These are phyloP conservation scores for Sylvilagus bachmani DNA, from an alignment of 2,113 vertebrate genomes.

Conservation along the genomic window DNA sequence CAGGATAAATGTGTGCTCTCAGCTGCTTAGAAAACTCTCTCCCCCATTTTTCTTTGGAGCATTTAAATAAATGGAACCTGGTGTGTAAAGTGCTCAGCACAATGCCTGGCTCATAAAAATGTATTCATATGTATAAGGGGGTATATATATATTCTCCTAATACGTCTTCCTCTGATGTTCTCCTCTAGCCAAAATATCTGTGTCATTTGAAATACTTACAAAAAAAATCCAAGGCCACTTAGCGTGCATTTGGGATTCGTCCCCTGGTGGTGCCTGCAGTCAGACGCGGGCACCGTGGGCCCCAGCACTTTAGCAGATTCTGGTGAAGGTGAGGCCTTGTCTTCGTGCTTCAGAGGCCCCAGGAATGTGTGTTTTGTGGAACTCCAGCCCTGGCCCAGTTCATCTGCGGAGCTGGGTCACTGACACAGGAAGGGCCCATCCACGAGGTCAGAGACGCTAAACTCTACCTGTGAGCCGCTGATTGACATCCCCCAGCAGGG, in stretches of 20 bases:
- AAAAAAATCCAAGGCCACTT: slow-evolving; percentile 1
- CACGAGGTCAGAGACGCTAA: neutral
- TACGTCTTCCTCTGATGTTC: slow-evolving; percentile 25
- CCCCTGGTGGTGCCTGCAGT: neutral
- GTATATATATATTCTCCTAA: neutral
- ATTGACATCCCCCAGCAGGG: neutral
- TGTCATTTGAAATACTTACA: slow-evolving; percentile 51
- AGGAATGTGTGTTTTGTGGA: neutral
- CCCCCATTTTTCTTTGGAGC: slow-evolving; percentile 72
- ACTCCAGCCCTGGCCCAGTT: neutral
- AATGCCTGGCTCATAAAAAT: slow-evolving; percentile 55
- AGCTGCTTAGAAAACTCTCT: slow-evolving; percentile 43
- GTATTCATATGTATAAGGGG: neutral
- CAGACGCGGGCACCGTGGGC: neutral
- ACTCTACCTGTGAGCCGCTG: neutral
- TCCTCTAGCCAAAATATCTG: slow-evolving; percentile 8
- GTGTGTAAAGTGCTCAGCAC: slow-evolving; percentile 58
- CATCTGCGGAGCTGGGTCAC: neutral
- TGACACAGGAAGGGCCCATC: neutral
- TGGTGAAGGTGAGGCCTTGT: neutral
- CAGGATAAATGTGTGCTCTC: slow-evolving; percentile 59
- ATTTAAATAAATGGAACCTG: slow-evolving; percentile 72
- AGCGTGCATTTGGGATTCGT: neutral
- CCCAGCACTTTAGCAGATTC: neutral
- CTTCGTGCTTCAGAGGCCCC: neutral